Evolutionary conservation across 2,113 vertebrate species (phyloP).

Genomic region (Naja naja): DNA sequence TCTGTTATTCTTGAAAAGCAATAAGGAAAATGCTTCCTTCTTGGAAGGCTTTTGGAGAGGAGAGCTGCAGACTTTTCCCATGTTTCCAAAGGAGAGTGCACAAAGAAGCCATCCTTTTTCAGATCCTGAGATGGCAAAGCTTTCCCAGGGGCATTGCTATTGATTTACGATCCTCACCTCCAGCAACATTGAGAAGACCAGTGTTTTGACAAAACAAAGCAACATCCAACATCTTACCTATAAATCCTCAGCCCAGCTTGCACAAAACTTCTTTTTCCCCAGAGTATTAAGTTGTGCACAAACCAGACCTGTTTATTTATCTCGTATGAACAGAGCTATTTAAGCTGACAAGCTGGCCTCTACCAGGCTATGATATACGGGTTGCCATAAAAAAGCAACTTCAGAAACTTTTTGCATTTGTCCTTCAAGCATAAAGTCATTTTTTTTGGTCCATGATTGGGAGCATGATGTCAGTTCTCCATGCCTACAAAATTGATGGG

Average conservation of each 20-base stretch:
- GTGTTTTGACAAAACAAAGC: constrained; percentile 61
- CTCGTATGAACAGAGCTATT: constrained; percentile 56
- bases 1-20: not conserved
- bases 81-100: not conserved
- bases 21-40: too few species aligned
- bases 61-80: not conserved
- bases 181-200: constrained; percentile 59
- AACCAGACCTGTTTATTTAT: constrained; percentile 52
- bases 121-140: constrained; percentile 18
- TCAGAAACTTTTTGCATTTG: constrained; percentile 59
- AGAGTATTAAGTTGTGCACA: constrained; percentile 49
- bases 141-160: constrained; percentile 24
- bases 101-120: constrained; percentile 13
- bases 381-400: constrained; percentile 46
- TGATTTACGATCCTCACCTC: constrained; percentile 64
- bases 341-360: constrained; percentile 56
- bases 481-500: constrained; percentile 2
- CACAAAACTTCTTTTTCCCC: constrained; percentile 15
- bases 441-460: constrained; percentile 50
- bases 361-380: constrained; percentile 60
- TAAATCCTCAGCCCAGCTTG: constrained; percentile 55
- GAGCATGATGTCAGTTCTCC: constrained; percentile 35
- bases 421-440: constrained; percentile 69
- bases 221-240: constrained; percentile 37
- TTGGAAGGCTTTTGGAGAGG: not conserved